A percentile compares a stretch with the other conserved stretches of the same genome.
Conservation (phyloP, 1,140 invertebrate species). For the Papilio aristodemus region DNA sequence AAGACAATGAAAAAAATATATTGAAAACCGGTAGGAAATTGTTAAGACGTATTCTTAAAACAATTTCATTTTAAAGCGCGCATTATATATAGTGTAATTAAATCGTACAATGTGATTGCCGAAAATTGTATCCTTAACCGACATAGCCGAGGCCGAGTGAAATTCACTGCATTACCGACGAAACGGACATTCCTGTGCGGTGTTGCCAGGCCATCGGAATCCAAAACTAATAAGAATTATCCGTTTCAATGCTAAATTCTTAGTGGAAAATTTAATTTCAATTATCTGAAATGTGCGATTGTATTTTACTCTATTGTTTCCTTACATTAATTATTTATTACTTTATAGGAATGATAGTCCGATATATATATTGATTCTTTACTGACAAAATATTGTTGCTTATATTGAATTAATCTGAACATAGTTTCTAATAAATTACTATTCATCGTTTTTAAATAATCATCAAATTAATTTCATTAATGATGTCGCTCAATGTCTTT, state of each 20-base stretch:
- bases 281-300: neutral
- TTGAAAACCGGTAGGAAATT: neutral
- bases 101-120: slow-evolving; percentile 24
- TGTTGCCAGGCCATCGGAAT: slow-evolving; percentile 1
- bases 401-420: too few species aligned
- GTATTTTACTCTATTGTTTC: too few species aligned
- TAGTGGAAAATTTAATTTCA: neutral
- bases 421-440: too few species aligned
- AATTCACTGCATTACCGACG: slow-evolving; percentile 13
- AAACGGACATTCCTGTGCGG: neutral
- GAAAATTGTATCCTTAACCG: slow-evolving; percentile 33
- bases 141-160: slow-evolving; percentile 16
- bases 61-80: slow-evolving; percentile 21
- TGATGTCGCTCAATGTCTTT: too few species aligned
- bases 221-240: slow-evolving; percentile 7
- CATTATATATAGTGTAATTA: slow-evolving; percentile 22
- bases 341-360: too few species aligned
- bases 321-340: too few species aligned
- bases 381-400: too few species aligned
- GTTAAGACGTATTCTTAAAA: neutral
- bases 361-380: too few species aligned
- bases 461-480: too few species aligned
- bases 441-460: too few species aligned
- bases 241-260: slow-evolving; percentile 2
- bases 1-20: neutral